Percentiles rank a stretch among this genome's conserved stretches.
These are phyloP conservation scores for Macaria notata DNA, from an alignment of 2,888 invertebrate species.

Conservation along the genomic window DNA sequence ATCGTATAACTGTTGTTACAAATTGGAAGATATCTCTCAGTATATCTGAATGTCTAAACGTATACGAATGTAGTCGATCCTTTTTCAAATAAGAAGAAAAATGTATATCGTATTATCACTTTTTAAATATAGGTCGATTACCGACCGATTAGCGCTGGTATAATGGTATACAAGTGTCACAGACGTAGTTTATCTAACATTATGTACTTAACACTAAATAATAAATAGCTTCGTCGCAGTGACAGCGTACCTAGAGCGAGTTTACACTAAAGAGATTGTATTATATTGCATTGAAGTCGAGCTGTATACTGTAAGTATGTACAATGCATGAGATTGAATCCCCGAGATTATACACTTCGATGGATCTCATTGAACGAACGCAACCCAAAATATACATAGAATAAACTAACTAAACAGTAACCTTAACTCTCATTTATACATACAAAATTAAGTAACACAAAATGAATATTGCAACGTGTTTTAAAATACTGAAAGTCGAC, in stretches of 20 bases:
- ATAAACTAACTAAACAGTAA: constrained; percentile 58
- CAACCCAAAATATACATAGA: constrained; percentile 76
- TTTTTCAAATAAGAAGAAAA: constrained; percentile 69
- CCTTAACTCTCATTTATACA: constrained; percentile 72
- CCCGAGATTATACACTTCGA: constrained; percentile 74
- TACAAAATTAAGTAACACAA: constrained; percentile 75
- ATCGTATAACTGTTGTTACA: constrained; percentile 78
- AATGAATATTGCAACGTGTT: constrained; percentile 76
- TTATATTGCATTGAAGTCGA: constrained; percentile 70
- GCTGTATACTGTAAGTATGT: constrained; percentile 45
- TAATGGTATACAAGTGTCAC: constrained; percentile 80
- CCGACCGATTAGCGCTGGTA: constrained; percentile 70
- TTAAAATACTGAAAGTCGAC: constrained; percentile 54
- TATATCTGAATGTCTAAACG: constrained; percentile 82
- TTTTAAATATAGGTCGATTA: constrained; percentile 66
- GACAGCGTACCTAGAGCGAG: constrained; percentile 73
- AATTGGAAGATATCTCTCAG: constrained; percentile 72
- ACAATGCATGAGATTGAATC: constrained; percentile 77
- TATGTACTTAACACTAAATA: constrained; percentile 78
- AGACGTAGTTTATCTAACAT: constrained; percentile 69
- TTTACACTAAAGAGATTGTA: constrained; percentile 77
- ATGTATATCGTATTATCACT: constrained; percentile 70
- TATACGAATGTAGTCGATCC: constrained; percentile 87
- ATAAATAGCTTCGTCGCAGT: constrained; percentile 76
- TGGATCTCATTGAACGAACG: constrained; percentile 57